phyloP scores from a whole-genome alignment of 2,797 vertebrate genomes.

The Alfaro cultratus region DNA sequence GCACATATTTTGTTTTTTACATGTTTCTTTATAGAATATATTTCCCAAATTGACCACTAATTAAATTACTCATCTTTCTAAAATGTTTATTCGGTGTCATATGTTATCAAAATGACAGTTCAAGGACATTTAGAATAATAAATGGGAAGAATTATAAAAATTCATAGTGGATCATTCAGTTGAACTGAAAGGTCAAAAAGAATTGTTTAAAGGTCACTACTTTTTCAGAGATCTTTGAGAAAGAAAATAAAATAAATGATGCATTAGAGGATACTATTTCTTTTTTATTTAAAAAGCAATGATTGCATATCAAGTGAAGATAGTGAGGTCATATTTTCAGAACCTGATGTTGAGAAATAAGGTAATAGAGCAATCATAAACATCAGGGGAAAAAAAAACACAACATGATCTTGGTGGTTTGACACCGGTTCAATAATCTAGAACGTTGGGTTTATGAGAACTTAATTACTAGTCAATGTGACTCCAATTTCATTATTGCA shows the following conservation, averaged over 20 bases:
- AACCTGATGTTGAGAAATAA: neutral
- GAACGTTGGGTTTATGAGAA: neutral
- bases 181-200: conserved; percentile 5
- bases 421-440: neutral
- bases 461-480: conserved; percentile 2
- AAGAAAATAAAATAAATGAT: conserved; percentile 5
- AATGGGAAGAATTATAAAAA: neutral
- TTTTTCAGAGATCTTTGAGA: conserved; percentile 47
- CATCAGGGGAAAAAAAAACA: neutral
- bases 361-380: neutral
- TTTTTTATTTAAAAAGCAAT: conserved; percentile 12
- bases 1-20: conserved; percentile 10
- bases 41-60: neutral
- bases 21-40: neutral
- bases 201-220: neutral
- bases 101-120: conserved; percentile 1
- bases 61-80: neutral
- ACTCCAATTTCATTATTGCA: conserved; percentile 11
- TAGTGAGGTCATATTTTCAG: neutral
- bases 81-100: neutral
- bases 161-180: neutral
- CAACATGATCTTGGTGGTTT: conserved; percentile 13
- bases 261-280: neutral
- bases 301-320: conserved; percentile 5
- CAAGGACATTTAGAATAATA: neutral